Base-by-base conservation (phyloP, 2,888 invertebrate species). In the Archaeoteleia sp. region DNA sequence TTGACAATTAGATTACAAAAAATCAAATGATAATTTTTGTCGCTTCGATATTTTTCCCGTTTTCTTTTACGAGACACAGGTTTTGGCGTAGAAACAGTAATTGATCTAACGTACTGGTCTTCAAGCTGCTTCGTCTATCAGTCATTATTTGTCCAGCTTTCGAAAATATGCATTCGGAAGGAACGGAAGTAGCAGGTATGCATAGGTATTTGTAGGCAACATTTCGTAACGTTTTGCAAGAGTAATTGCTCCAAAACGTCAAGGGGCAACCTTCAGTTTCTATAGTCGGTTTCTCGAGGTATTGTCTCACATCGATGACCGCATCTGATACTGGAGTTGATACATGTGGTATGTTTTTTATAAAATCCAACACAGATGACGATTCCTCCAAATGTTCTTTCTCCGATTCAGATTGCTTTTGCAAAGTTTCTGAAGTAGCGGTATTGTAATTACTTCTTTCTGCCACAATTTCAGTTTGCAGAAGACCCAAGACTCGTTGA, bases 91-190 rank as follows among this genome's bases (percentile, higher is more conserved):
- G 14, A 9, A 37, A 49, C 2, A 49, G 5, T 9, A 49, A 29
- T 15, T 1, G 2, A 25, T 49, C 15, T 13, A 49, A 13, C 1
- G 39, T 37, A 1, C 27, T 17, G 8, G 37, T 49, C 13, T 34
- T 34, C 17, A 49, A 29, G 17, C 14, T 14, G 20, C 29, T 39
- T 14, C 37, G 37, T 17, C 20, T 37, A 5, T 39, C 35, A 2
- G 49, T 12, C 39, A 49, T 49, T 12, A 49, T 49, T 39, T 49
- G 12, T 17, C 49, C 49, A 25, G 49, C 37, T 49, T 49, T 49
- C 6, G 49, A 49, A 13, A 49, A 49, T 12, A 49, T 14, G 12
- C 48, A 39, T 13, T 49, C 49, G 2, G 49, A 37, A 14, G 37
- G 49, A 1, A 49, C 49, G 5, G 49, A 49, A 10, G 49, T 37